Percentiles rank a stretch among this genome's conserved stretches.
Evolutionary conservation across 1,140 invertebrate genomes (phyloP).

Genomic region (Theocolax elegans): DNA sequence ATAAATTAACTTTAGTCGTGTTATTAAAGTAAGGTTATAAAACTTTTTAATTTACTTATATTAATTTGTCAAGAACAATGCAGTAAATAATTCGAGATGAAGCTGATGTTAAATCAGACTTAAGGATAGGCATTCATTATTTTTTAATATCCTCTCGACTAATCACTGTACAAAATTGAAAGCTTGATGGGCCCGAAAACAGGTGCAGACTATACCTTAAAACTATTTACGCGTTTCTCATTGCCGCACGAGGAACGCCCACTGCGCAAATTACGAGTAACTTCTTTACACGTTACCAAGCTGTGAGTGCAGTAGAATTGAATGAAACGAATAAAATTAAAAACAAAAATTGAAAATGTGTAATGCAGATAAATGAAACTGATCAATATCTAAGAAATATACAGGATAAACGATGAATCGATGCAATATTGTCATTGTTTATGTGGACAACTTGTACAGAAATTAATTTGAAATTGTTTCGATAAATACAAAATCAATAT

Average conservation of each 20-base stretch:
- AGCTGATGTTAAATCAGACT: conserved; percentile 9
- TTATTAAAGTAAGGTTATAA: no score
- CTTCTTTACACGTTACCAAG: conserved; percentile 26
- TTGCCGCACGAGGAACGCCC: conserved; percentile 45
- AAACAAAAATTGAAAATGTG: not conserved
- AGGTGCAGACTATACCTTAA: conserved; percentile 12
- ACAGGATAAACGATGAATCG: not conserved
- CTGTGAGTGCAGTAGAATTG: not conserved
- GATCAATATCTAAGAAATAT: conserved; percentile 8
- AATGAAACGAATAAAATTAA: not conserved
- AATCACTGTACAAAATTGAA: conserved; percentile 32
- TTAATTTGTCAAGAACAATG: not conserved
- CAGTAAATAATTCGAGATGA: conserved; percentile 18
- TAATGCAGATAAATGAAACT: conserved; percentile 10
- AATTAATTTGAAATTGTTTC: no score
- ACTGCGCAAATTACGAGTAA: conserved; percentile 47
- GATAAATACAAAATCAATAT: no score
- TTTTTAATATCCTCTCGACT: conserved; percentile 21
- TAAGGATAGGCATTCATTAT: conserved; percentile 5
- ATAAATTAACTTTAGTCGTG: no score
- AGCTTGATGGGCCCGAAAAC: conserved; percentile 29
- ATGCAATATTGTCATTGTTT: no score
- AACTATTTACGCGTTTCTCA: conserved; percentile 48
- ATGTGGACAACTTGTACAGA: no score
- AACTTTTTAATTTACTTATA: no score